These are phyloP conservation scores for Pentamera pediparva DNA, from an alignment of 53 echinoderm and acorn worm genomes.

Conservation along the genomic window DNA sequence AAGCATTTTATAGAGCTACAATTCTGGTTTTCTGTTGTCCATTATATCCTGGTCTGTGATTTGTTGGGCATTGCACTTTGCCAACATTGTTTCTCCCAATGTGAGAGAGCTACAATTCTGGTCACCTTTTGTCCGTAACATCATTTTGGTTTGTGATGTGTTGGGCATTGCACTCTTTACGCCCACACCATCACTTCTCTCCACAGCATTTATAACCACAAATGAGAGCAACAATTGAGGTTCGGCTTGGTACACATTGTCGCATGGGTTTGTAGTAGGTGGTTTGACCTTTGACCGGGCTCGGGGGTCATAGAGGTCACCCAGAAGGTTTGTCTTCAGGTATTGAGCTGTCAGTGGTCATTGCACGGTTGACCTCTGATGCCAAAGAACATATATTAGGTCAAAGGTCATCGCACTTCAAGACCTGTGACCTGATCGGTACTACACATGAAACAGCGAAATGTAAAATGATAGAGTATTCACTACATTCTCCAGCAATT, in stretches of 20 bases:
- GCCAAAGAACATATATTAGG: background rate
- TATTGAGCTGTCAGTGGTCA: constrained; percentile 2
- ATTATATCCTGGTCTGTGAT: background rate
- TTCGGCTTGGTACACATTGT: too few species aligned
- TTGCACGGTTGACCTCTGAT: background rate
- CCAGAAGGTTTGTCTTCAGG: background rate
- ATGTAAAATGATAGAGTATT: too few species aligned
- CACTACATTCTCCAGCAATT: too few species aligned
- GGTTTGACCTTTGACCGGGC: too few species aligned
- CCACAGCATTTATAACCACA: constrained; percentile 10
- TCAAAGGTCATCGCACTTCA: background rate
- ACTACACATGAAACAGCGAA: constrained; percentile 12
- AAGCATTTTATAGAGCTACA: background rate
- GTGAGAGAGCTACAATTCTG: background rate
- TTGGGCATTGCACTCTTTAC: constrained; percentile 10
- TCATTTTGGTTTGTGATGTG: background rate
- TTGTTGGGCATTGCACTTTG: background rate
- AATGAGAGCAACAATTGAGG: too few species aligned
- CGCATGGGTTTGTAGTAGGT: too few species aligned
- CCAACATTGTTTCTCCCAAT: background rate
- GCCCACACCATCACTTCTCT: constrained; percentile 8
- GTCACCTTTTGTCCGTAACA: background rate
- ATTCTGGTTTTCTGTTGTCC: background rate
- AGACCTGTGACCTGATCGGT: background rate
- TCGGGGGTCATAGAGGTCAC: constrained; percentile 11